Evolutionary conservation across 2,888 invertebrate species (phyloP).

Genomic region (Poecilobothrus nobilitatus): DNA sequence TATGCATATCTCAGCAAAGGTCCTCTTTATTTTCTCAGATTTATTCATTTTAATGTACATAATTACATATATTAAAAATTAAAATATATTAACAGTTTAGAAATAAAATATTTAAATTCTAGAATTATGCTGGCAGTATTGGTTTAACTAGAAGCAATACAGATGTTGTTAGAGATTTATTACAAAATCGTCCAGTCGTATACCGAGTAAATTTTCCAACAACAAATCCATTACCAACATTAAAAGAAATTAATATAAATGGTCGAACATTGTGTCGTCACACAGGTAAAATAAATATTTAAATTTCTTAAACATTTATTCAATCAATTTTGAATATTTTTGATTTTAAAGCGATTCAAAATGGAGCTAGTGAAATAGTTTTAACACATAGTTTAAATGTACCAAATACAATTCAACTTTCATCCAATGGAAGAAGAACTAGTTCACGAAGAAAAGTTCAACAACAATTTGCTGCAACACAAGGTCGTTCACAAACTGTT

Average conservation of each 20-base stretch:
- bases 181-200: slow-evolving; percentile 35
- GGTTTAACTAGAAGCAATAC: slow-evolving; percentile 28
- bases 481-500: too few relatives aligned
- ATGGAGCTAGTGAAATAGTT: slow-evolving; percentile 17
- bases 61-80: too few relatives aligned
- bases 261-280: slow-evolving; percentile 49
- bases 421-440: neutral
- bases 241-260: slow-evolving; percentile 51
- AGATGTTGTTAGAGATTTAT: slow-evolving; percentile 26
- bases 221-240: slow-evolving; percentile 47
- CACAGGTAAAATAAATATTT: slow-evolving; percentile 25
- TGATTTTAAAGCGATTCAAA: slow-evolving; percentile 27
- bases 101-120: too few relatives aligned
- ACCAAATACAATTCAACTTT: neutral
- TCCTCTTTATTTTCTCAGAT: too few relatives aligned
- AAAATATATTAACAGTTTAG: too few relatives aligned
- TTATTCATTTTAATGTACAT: too few relatives aligned
- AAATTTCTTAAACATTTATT: neutral
- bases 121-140: slow-evolving; percentile 16
- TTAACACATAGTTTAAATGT: slow-evolving; percentile 7
- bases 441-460: neutral
- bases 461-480: slow-evolving; percentile 6
- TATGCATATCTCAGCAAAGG: too few relatives aligned
- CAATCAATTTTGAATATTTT: neutral
- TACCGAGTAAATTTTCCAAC: slow-evolving; percentile 55